Conservation (phyloP, 2,888 invertebrate species). For the Cephus spinipes region DNA sequence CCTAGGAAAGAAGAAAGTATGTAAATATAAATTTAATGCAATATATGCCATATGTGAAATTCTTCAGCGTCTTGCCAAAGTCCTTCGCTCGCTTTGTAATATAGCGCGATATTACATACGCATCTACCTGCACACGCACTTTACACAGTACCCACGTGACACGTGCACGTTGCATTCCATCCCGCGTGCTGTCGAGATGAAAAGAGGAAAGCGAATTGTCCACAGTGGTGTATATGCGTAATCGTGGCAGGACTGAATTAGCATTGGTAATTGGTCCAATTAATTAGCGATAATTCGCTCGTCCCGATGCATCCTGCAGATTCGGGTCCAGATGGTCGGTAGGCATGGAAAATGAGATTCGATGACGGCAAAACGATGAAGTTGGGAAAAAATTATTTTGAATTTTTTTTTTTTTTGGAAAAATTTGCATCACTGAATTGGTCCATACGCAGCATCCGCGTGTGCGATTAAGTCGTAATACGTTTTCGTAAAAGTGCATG, state of each 20-base stretch:
- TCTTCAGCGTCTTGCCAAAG: too few species aligned
- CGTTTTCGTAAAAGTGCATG: background rate
- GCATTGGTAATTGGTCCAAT: constrained; percentile 34
- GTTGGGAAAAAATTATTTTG: too few species aligned
- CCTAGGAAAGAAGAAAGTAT: too few species aligned
- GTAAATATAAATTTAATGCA: too few species aligned
- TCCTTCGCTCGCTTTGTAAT: background rate
- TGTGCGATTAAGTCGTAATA: background rate
- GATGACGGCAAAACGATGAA: too few species aligned
- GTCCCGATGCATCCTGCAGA: background rate
- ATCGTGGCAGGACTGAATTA: constrained; percentile 18
- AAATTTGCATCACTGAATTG: too few species aligned
- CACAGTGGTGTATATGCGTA: background rate
- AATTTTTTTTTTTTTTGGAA: too few species aligned
- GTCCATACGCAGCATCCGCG: too few species aligned
- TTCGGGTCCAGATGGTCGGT: background rate
- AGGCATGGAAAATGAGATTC: background rate
- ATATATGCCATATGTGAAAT: too few species aligned
- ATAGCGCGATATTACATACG: background rate
- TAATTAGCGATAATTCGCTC: constrained; percentile 31
- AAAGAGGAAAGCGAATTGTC: background rate
- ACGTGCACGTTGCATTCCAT: background rate
- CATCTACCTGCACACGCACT: background rate
- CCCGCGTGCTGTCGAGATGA: background rate
- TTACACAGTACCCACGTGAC: background rate